Percentiles rank a stretch among this genome's conserved stretches.
phyloP scores from a whole-genome alignment of 2,113 vertebrate species.

The Hypocryptadius cinnamomeus region DNA sequence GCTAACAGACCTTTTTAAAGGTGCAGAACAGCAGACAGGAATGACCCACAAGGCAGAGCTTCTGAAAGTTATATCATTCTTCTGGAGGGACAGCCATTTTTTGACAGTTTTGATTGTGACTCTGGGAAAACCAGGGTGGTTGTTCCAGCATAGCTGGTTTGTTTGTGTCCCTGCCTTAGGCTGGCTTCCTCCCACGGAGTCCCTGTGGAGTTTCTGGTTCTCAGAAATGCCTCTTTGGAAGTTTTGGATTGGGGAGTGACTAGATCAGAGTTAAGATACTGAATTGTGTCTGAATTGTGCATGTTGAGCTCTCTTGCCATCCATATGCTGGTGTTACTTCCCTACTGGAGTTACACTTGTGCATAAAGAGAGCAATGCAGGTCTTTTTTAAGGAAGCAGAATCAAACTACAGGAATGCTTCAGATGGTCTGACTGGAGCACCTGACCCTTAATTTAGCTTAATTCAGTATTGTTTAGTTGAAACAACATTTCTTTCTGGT shows the following conservation, averaged over 20 bases:
- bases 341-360: not conserved
- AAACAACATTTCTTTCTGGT: not conserved
- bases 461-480: not conserved
- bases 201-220: not conserved
- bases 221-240: not conserved
- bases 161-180: not conserved
- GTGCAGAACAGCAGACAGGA: not conserved
- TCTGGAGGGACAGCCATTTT: not conserved
- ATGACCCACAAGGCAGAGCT: not conserved
- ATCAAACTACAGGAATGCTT: not conserved
- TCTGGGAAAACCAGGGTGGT: not conserved
- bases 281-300: not conserved
- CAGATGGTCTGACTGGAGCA: not conserved
- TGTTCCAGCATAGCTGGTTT: not conserved
- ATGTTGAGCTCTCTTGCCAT: not conserved
- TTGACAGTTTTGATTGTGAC: not conserved
- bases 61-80: no score
- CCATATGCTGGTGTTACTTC: not conserved
- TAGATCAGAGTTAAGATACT: not conserved
- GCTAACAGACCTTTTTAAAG: not conserved
- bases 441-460: not conserved
- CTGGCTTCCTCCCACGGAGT: not conserved
- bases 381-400: not conserved
- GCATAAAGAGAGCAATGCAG: not conserved
- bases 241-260: not conserved